Base-by-base conservation (phyloP, 2,797 vertebrate genomes). In the Notolabrus celidotus region DNA sequence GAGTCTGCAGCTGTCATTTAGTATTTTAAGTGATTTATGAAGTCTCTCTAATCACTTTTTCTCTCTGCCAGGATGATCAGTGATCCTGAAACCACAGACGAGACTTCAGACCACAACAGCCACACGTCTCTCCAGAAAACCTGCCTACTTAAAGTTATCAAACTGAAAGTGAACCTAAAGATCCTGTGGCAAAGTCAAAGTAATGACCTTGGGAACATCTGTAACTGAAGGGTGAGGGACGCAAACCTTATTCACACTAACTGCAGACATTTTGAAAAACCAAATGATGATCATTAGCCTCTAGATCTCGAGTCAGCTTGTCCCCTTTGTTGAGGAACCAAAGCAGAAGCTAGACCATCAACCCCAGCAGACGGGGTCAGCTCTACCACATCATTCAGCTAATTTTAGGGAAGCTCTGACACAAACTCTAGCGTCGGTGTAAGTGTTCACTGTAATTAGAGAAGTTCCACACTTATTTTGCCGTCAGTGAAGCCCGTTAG, bases 11-110 rank as follows among this genome's bases (percentile, higher is more conserved):
- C 59, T 72, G 36, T 65, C 57, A 33, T 57, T 67, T 53, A 55
- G 25, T 15, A 42, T 29, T 45, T 45, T 29, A 39, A 56, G 43
- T 73, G 55, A 73, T 76, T 64, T 60, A 60, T 65, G 42, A 51
- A 51, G 47, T 29, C 12, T 23, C 46, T 25, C 22, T 47, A 47
- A 47, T 47, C 46, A 47, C 46, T 47, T 25, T 47, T 12, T 47
- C 22, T 47, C 22, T 47, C 46, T 47, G 46, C 14, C 14, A 25
- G 46, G 22, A 47, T 25, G 23, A 47, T 47, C 46, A 47, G 22
- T 47, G 23, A 25, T 47, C 46, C 43, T 33, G 12, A 16, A 47
- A 47, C 46, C 46, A 8, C 23, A 47, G 46, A 25, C 23, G 7
- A 16, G 46, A 25, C 20, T 45, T 45, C 43, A 45, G 43, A 45